Evolutionary conservation across 2,797 vertebrate species (phyloP), one percentile per base, ranked within the genome.

Genomic region (Acropternis orthonyx): DNA sequence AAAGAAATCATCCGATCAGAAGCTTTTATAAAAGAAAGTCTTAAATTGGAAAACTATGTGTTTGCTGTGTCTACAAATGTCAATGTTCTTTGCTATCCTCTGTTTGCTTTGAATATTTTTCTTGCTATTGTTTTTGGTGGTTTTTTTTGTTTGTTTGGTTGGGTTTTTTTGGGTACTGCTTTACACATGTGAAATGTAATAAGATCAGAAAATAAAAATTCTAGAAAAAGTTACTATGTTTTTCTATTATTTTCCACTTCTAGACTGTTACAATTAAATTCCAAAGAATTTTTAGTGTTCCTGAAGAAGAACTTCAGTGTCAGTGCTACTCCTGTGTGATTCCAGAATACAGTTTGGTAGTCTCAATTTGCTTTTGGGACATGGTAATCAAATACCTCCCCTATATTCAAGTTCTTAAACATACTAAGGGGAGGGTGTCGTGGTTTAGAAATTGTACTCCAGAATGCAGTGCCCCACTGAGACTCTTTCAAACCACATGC

Each of bases 81-180:
- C 7, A 59, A 3, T n/a, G 37, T 43, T 93, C 27, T 74, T 61
- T 65, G 19, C 12, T 61, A 84, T 34, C 12, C 1, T 75, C 6
- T 20, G 5, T 43, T 87, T 54, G 5, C 46, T 87, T 54, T 62
- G 23, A 71, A 23, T 21, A 39, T n/a, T 78, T 77, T 86, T 77
- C 7, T 67, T 77, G 10, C 1, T 51, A 4, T n/a, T n/a, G n/a
- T n/a, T n/a, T n/a, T n/a, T n/a, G n/a, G n/a, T 51, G 2, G 5
- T 62, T 85, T 73, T 19, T 14, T 49, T 26, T 49, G 12, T 49
- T 49, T 27, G 13, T 41, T 41, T 41, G 41, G 10, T 41, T 41
- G 41, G 4, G 58, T 84, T 69, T 17, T 36, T 51, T 65, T 39
- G 86, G 23, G 2, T 77, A 34, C 75, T 76, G 16, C 3, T 90